Conservation (phyloP, 2,888 invertebrate genomes). For the Plebejus anna region DNA sequence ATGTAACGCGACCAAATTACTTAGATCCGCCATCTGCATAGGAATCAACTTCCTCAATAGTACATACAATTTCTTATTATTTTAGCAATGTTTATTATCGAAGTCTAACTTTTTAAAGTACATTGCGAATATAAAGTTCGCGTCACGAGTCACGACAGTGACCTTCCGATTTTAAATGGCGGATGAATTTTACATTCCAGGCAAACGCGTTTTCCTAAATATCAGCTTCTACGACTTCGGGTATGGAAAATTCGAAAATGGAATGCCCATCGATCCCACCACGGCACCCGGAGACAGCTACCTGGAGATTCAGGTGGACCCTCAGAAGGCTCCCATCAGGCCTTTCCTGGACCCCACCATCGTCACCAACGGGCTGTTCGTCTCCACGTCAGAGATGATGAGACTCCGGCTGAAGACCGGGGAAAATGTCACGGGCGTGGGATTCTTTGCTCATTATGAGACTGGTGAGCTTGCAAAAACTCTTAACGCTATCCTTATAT, state of each 20-base stretch:
- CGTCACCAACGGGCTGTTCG: slow-evolving; percentile 83
- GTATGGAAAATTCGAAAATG: slow-evolving; percentile 62
- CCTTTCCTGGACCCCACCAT: slow-evolving; percentile 78
- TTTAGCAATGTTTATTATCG: too few species aligned
- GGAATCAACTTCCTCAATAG: too few species aligned
- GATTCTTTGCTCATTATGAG: slow-evolving; percentile 84
- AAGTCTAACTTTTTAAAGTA: too few species aligned
- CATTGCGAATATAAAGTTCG: too few species aligned
- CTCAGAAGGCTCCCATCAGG: slow-evolving; percentile 72
- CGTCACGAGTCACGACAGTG: too few species aligned
- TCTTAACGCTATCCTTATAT: too few species aligned
- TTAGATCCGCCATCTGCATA: too few species aligned
- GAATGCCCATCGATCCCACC: slow-evolving; percentile 56
- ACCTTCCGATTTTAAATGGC: too few species aligned
- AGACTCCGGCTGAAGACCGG: slow-evolving; percentile 83
- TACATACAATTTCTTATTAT: too few species aligned
- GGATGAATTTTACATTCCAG: slow-evolving; percentile 43
- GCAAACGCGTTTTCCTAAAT: slow-evolving; percentile 85
- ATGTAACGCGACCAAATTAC: too few species aligned
- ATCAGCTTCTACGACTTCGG: slow-evolving; percentile 82
- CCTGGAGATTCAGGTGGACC: slow-evolving; percentile 79
- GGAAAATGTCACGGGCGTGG: slow-evolving; percentile 81
- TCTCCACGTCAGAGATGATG: slow-evolving; percentile 82
- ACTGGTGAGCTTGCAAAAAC: slow-evolving; percentile 67
- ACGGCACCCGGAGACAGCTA: slow-evolving; percentile 65